Evolutionary conservation across 2,113 vertebrate species (phyloP), one percentile per base, ranked within the genome.

Genomic region (Conger conger): DNA sequence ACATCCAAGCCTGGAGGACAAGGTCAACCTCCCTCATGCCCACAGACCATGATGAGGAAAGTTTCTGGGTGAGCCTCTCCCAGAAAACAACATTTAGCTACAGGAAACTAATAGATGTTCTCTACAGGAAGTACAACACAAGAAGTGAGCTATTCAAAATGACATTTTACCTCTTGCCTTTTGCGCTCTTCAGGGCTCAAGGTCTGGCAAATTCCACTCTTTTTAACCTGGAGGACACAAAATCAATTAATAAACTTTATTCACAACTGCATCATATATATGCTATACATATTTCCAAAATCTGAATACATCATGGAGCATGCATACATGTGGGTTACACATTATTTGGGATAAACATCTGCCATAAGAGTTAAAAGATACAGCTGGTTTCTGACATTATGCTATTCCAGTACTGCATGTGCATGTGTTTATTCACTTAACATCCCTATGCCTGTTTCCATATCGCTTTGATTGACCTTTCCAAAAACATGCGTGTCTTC

Each of bases 181-280:
- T 99, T 99, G 82, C 97, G 96, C 85, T 99, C 97, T 54, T 99
- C 98, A 88, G 96, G 96, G 91, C 91, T 96, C 85, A 98, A 87
- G 0, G 86, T 91, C 5, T 97, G 96, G 5, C 91, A 96, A 16
- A 97, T 85, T 11, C 96, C 97, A 63, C 96, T 98, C 93, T 95
- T 98, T 92, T 96, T 98, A 17, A 99, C 98, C 98, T 99, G 81
- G 2, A 90, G 45, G 80, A 86, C 57, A 84, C 85, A 18, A 54
- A 23, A n/a, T n/a, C n/a, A n/a, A n/a, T n/a, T n/a, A 63, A 63
- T 63, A 63, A 9, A 9, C 23, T 27, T 63, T 8, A 63, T 23
- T 63, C 27, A 5, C 4, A 63, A 9, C 8, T 2, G 1, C 57
- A 63, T 63, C 57, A 23, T 27, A 9, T 63, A 63, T 53, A 16